phyloP scores from a whole-genome alignment of 2,113 vertebrate species.

The Epinephelus fuscoguttatus region DNA sequence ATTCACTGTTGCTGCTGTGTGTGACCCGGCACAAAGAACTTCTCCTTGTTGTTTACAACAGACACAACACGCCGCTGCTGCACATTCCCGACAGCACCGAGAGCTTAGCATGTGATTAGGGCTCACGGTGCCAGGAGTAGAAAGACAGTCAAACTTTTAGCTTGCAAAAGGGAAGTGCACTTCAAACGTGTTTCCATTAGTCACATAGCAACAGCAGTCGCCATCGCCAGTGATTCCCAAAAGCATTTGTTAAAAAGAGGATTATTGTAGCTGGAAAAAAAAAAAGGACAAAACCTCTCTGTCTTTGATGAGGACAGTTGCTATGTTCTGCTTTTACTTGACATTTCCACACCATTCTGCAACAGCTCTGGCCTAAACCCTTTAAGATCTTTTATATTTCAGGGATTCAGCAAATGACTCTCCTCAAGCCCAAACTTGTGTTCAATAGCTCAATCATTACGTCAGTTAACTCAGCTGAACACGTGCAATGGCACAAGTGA shows the following conservation, averaged over 20 bases:
- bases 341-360: slow-evolving; percentile 32
- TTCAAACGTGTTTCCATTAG: slow-evolving; percentile 69
- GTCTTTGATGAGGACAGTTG: slow-evolving; percentile 8
- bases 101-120: slow-evolving; percentile 40
- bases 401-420: slow-evolving; percentile 9
- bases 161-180: slow-evolving; percentile 60
- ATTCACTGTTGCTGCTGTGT: slow-evolving; percentile 37
- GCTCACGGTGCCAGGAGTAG: slow-evolving; percentile 11
- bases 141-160: slow-evolving; percentile 59
- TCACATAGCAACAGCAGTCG: slow-evolving; percentile 70
- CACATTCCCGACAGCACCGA: slow-evolving; percentile 25
- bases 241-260: slow-evolving; percentile 44
- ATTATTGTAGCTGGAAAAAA: slow-evolving; percentile 26
- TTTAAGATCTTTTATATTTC: slow-evolving; percentile 1
- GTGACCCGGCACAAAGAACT: slow-evolving; percentile 34
- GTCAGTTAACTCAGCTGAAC: slow-evolving; percentile 12
- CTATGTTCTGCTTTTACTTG: slow-evolving; percentile 40
- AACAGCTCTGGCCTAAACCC: neutral
- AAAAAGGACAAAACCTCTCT: slow-evolving; percentile 38
- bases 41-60: slow-evolving; percentile 46
- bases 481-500: neutral
- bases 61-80: slow-evolving; percentile 17
- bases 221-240: slow-evolving; percentile 8
- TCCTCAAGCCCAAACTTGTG: slow-evolving; percentile 6
- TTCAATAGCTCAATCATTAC: slow-evolving; percentile 4